Conservation (phyloP, 2,113 vertebrate genomes). For the Pampusana beccarii region DNA sequence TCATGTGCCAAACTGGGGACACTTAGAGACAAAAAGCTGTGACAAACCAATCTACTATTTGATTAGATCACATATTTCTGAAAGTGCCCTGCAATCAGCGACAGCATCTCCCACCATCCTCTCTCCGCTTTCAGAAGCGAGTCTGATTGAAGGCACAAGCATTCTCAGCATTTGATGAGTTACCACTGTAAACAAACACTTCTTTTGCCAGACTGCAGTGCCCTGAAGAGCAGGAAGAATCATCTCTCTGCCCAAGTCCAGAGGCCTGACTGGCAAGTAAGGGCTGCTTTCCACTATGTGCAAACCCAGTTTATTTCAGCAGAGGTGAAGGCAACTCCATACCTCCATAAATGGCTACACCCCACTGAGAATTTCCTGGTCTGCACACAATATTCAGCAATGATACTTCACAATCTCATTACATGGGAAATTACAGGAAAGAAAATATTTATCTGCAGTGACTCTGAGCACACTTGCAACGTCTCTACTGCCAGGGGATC, state of each 20-base stretch:
- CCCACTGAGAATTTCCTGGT: not conserved
- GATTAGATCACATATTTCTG: not conserved
- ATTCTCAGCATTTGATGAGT: not conserved
- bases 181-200: not conserved
- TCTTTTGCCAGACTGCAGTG: not conserved
- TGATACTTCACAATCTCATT: not conserved
- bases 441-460: not conserved
- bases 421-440: not conserved
- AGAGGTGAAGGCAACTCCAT: not conserved
- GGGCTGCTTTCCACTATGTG: not conserved
- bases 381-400: not conserved
- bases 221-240: not conserved
- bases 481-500: not conserved
- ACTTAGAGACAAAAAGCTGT: not conserved
- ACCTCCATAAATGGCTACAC: not conserved
- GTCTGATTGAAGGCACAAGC: not conserved
- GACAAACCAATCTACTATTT: not conserved
- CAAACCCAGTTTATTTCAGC: not conserved
- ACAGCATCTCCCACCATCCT: not conserved
- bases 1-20: accelerated
- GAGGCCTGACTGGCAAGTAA: not conserved
- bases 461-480: not conserved
- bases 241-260: not conserved
- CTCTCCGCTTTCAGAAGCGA: accelerated
- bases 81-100: not conserved